Base-by-base conservation (phyloP, 2,113 vertebrate species). In the Dipodomys stephensi region DNA sequence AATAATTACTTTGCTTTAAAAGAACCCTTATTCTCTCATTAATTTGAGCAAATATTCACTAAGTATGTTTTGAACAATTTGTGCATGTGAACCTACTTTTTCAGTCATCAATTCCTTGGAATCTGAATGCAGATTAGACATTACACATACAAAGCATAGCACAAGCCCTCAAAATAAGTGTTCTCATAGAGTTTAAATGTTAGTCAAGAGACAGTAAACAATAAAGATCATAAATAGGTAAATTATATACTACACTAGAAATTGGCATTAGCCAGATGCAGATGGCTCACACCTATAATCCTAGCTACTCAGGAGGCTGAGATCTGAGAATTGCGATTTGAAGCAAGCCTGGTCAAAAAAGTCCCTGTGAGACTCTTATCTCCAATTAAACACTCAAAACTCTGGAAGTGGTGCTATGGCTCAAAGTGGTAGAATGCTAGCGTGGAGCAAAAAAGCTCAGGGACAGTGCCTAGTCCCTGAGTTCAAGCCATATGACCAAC, bases 161-260 rank as follows among this genome's bases (percentile, higher is more conserved):
- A 82, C 11, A 74, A 64, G 22, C 23, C 62, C 23, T 80, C 85
- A 76, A 84, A 92, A 72, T 62, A 85, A 72, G 23, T 30, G 27
- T 73, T 83, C 53, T 69, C 1, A 4, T n/a, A 12, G 20, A 92
- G 25, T 72, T 79, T 83, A 79, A 18, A 90, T 65, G 91, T 89
- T 90, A 68, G 60, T 72, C 79, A n/a, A 87, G 23, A 77, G 46
- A 90, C 60, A 62, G 65, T 68, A 94, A 87, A 76, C 7, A 84
- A 79, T 25, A 92, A 80, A 64, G 5, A 78, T 83, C 87, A 90
- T 73, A 92, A 88, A 89, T 79, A 87, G 68, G 71, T 11, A 88
- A 94, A 93, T 91, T 86, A 53, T 62, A 67, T 35, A 62, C 23
- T 53, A 49, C 15, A n/a, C 11, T 39, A 84, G 60, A 87, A 93